Base-by-base conservation (phyloP, 2,888 invertebrate genomes). In the Drosophila borborema region DNA sequence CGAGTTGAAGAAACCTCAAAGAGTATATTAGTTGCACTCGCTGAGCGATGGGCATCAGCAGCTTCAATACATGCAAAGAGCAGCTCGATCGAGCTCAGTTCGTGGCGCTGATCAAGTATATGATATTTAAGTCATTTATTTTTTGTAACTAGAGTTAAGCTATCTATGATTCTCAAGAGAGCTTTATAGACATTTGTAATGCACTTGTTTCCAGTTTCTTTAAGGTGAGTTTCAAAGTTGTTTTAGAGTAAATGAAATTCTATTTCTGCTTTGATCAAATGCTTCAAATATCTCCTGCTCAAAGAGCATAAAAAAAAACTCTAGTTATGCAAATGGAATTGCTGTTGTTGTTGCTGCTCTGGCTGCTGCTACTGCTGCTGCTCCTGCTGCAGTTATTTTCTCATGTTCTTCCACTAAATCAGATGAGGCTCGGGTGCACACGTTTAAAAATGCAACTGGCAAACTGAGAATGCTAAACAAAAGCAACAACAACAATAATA, bases 391-490 rank as follows among this genome's bases (percentile, higher is more conserved):
- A 72, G 43, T 45, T 48, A 38, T 36, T 65, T 56, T 20, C 18
- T 58, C 9, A 31, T 45, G 40, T 23, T 61, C 43, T 46, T 14
- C n/a, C 59, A 38, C 38, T 69, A 58, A 76, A 65, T 65, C 80
- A 56, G 72, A 63, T 18, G 43, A 59, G 71, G 51, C 48, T 71
- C 58, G 58, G 48, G 41, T 62, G 28, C 20, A 43, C 67, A 48
- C 51, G 56, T 59, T 76, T 64, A 38, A 55, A 56, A 70, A 64
- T 36, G 60, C 70, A 54, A 75, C 75, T 59, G 64, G 58, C 36
- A 64, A 80, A 69, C 64, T 80, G 80, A 61, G 80, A 61, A 70
- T 51, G 71, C 49, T 43, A 64, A 76, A 80, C 66, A 76, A 63
- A 58, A 46, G 45, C 58, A 74, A 48, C 36, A 74, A 48, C 36